These are phyloP conservation scores for Panopea generosa DNA, from an alignment of 2,888 invertebrate genomes.

Conservation along the genomic window DNA sequence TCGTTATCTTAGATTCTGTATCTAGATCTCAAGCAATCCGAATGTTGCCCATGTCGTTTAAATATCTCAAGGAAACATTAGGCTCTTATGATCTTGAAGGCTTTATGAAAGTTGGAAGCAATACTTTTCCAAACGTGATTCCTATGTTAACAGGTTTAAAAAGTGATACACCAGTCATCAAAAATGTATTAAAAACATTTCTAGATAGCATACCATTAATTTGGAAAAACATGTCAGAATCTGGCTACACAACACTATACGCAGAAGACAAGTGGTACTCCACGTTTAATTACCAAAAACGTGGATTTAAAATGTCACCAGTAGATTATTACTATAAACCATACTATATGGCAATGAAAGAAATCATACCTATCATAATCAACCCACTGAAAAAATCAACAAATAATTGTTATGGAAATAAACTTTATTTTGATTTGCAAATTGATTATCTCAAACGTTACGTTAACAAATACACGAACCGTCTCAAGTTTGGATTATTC, in stretches of 20 bases:
- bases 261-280: slow-evolving; percentile 44
- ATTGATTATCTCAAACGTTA: slow-evolving; percentile 88
- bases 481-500: slow-evolving; percentile 92
- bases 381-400: slow-evolving; percentile 15
- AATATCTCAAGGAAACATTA: slow-evolving; percentile 50
- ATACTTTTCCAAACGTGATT: slow-evolving; percentile 61
- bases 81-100: slow-evolving; percentile 59
- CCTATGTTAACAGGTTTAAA: slow-evolving; percentile 56
- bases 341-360: slow-evolving; percentile 32
- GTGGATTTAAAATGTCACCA: slow-evolving; percentile 40
- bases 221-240: slow-evolving; percentile 33
- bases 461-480: slow-evolving; percentile 87
- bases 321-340: slow-evolving; percentile 45
- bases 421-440: slow-evolving; percentile 85
- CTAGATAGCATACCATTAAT: slow-evolving; percentile 44
- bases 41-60: slow-evolving; percentile 53
- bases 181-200: neutral
- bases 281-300: slow-evolving; percentile 35
- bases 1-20: slow-evolving; percentile 47
- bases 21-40: slow-evolving; percentile 49
- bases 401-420: slow-evolving; percentile 21
- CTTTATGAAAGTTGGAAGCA: slow-evolving; percentile 62
- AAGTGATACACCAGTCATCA: slow-evolving; percentile 22
- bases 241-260: slow-evolving; percentile 24
- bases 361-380: slow-evolving; percentile 18